phyloP scores from a whole-genome alignment of 1,140 invertebrate species.

The Bombus affinis region DNA sequence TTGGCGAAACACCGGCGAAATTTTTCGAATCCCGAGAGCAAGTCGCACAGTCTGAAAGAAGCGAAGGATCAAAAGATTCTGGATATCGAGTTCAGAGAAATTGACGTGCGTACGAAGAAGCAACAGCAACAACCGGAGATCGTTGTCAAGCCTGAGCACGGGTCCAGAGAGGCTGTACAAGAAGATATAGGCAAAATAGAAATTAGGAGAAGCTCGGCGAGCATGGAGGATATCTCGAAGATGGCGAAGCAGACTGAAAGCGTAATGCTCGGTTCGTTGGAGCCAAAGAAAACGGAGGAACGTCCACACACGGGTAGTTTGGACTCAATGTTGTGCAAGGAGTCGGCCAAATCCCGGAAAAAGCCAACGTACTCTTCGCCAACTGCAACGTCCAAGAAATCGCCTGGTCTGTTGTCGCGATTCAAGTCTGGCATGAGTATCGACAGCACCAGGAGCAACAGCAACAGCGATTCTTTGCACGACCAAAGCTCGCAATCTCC shows the following conservation, averaged over 20 bases:
- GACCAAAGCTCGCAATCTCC: conserved; percentile 72
- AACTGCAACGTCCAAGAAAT: conserved; percentile 72
- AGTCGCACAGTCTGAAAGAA: conserved; percentile 60
- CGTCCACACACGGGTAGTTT: conserved; percentile 77
- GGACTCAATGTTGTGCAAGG: conserved; percentile 79
- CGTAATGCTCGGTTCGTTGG: conserved; percentile 68
- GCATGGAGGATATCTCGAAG: conserved; percentile 81
- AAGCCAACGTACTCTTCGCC: conserved; percentile 74
- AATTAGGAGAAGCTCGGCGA: conserved; percentile 79
- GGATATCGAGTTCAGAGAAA: conserved; percentile 73
- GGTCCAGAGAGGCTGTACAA: conserved; percentile 65
- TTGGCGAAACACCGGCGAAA: conserved; percentile 74
- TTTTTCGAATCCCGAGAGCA: conserved; percentile 77
- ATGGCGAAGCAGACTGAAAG: conserved; percentile 78
- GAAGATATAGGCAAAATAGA: conserved; percentile 75
- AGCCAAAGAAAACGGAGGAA: conserved; percentile 76
- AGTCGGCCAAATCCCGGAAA: conserved; percentile 68
- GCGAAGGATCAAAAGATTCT: conserved; percentile 49
- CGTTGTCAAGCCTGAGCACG: conserved; percentile 70
- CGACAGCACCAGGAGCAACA: conserved; percentile 77
- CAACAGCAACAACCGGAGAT: conserved; percentile 69
- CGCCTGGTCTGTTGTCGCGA: conserved; percentile 75
- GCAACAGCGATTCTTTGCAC: conserved; percentile 78
- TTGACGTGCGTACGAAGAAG: conserved; percentile 71
- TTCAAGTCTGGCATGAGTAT: conserved; percentile 81